Percentiles rank a stretch among this genome's conserved stretches.
Evolutionary conservation across 1,140 invertebrate species (phyloP).

Genomic region (Drosophila equinoxialis): DNA sequence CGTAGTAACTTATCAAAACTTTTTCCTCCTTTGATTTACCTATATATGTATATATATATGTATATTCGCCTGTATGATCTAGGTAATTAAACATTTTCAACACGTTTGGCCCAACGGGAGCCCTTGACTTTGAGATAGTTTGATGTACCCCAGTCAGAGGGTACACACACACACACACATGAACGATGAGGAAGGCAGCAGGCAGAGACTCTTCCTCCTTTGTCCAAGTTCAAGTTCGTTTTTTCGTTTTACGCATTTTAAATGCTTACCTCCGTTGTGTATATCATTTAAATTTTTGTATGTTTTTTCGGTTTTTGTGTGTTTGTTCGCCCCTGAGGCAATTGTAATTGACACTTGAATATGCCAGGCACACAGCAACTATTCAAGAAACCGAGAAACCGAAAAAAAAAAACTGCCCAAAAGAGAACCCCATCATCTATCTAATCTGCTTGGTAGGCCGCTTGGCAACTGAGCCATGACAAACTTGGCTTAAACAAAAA

Average conservation of each 20-base stretch:
- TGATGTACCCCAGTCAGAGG: background rate
- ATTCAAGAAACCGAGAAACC: background rate
- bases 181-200: background rate
- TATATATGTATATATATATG: constrained; percentile 1
- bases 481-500: constrained; percentile 46
- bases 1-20: constrained; percentile 37
- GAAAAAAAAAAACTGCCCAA: constrained; percentile 1
- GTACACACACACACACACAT: background rate
- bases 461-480: constrained; percentile 73
- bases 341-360: constrained; percentile 67
- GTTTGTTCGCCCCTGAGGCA: constrained; percentile 44
- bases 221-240: constrained; percentile 71
- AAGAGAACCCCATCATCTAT: constrained; percentile 15
- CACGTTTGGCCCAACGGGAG: constrained; percentile 56
- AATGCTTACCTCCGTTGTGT: constrained; percentile 53
- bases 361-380: constrained; percentile 48
- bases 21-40: background rate
- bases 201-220: constrained; percentile 50
- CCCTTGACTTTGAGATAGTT: constrained; percentile 70
- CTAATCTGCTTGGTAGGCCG: constrained; percentile 24
- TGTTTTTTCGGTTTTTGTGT: constrained; percentile 2
- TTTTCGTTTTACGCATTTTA: constrained; percentile 64
- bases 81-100: constrained; percentile 38
- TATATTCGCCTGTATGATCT: constrained; percentile 12
- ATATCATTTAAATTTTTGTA: constrained; percentile 53